A percentile compares a stretch with the other conserved stretches of the same genome.
phyloP scores from a whole-genome alignment of 1,140 invertebrate species.

The Drosophila miranda region DNA sequence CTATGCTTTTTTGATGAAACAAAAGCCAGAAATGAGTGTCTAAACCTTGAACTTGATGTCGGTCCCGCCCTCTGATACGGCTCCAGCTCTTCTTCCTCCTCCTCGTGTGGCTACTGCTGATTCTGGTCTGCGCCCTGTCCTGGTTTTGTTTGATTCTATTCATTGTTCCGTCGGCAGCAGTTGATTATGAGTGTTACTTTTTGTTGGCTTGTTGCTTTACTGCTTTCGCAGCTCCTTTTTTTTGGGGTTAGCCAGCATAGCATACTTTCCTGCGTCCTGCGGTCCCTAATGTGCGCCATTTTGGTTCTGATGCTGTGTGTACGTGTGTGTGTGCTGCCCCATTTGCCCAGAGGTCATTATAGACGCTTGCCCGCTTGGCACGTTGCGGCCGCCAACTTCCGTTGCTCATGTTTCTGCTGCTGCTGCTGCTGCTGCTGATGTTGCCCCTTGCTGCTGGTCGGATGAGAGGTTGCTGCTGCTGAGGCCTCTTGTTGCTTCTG shows the following conservation, averaged over 20 bases:
- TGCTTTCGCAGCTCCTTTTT: constrained; percentile 1
- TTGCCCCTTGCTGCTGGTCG: constrained; percentile 35
- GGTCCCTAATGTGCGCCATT: constrained; percentile 77
- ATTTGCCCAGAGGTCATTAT: constrained; percentile 75
- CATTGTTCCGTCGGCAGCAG: constrained; percentile 55
- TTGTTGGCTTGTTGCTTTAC: constrained; percentile 5
- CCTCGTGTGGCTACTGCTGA: constrained; percentile 8
- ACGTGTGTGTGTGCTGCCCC: constrained; percentile 41
- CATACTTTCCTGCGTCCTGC: constrained; percentile 58
- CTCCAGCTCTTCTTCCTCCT: not conserved
- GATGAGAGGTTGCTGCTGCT: constrained; percentile 33
- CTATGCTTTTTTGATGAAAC: constrained; percentile 64
- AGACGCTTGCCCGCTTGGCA: constrained; percentile 48
- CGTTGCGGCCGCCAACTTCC: constrained; percentile 68
- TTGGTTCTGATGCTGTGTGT: constrained; percentile 54
- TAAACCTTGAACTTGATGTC: constrained; percentile 63
- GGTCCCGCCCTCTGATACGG: no score
- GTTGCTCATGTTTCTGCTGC: constrained; percentile 26
- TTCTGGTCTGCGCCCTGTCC: constrained; percentile 10
- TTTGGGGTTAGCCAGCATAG: constrained; percentile 48
- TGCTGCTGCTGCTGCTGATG: constrained; percentile 40
- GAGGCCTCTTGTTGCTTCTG: constrained; percentile 2
- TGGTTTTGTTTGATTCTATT: constrained; percentile 64
- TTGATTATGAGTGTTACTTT: constrained; percentile 72
- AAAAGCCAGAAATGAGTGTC: constrained; percentile 51